Evolutionary conservation across 2,113 vertebrate genomes (phyloP), one percentile per base, ranked within the genome.

Genomic region (Sterna hirundo): DNA sequence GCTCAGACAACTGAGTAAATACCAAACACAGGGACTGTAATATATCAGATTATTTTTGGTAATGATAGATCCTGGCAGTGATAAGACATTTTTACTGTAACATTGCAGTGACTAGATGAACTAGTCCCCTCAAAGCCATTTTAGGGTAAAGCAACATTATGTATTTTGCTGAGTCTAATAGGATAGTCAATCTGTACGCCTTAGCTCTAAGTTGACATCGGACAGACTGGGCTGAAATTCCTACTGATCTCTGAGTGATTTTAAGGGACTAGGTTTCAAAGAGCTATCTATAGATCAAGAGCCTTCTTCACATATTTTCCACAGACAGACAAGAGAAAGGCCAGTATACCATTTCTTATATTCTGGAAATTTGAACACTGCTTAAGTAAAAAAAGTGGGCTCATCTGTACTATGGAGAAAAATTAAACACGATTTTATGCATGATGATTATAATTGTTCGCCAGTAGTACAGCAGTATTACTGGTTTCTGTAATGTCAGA

Each of bases 251-350:
- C 72, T 26, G 71, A 46, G 79, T 77, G 86, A 88, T 88, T 95
- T 86, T 60, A 69, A 69, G 65, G 68, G 81, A 55, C 47, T 86
- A 78, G 44, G 30, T 84, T 96, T 93, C 77, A 65, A 82, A 91
- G 86, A 82, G 38, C 91, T 96, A 96, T 91, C 69, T 95, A 91
- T 86, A 95, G 93, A 96, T 95, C 91, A 94, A 95, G 65, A 1
- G 19, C 81, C 87, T 94, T 94, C 94, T 82, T 93, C 47, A 91
- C 86, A 76, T 95, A 82, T 52, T 94, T 96, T 96, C 94, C 57
- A 5, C 27, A 22, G 64, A 65, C 16, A 65, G 76, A 91, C 68
- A 88, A 58, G n/a, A 87, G 81, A 89, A 94, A 82, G 47, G 36
- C 51, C 77, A 49, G 78, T 72, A 87, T 95, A 93, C 5, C 30